Base-by-base conservation (phyloP, 2,888 invertebrate genomes). In the Baronia brevicornis region DNA sequence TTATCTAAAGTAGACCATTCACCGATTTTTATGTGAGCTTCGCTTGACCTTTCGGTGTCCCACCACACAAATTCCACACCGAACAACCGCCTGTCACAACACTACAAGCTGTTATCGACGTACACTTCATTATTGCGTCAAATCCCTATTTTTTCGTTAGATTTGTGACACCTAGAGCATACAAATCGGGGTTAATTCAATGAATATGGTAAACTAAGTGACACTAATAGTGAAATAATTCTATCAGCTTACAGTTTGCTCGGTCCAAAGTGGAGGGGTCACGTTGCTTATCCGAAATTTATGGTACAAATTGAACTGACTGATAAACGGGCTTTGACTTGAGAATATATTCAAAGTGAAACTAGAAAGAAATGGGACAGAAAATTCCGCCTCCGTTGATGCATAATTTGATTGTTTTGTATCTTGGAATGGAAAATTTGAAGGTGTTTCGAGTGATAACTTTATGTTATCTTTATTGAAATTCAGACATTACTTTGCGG, bases 1-100 rank as follows among this genome's bases (percentile, higher is more conserved):
- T 57, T 66, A 68, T 66, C 69, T 68, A 51, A 60, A 66, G 53
- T 60, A 49, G 51, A 54, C 55, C 49, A 59, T 63, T 64, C 51
- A 51, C 43, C 43, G 47, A 49, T 52, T 60, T 62, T 66, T 60
- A 65, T 68, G 59, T 63, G 58, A 46, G 48, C 61, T 53, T 44
- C 33, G 28, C 24, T 26, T 37, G 46, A 50, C 48, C 48, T 36
- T 35, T 18, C 10, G 18, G 17, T 17, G 4, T 17, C 23, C 11
- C 12, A 24, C 31, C 30, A 35, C 45, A 47, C 46, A 45, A 47
- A 44, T 47, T 39, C 23, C 14, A 18, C 24, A 24, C 29, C 22
- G 21, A 10, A 22, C 21, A 15, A 19, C 20, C 43, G 38, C 39
- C 41, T 46, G 46, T 51, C 47, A 43, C 39, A 39, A 41, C 38